Conservation (phyloP, 2,113 vertebrate species). For the Gavia stellata region DNA sequence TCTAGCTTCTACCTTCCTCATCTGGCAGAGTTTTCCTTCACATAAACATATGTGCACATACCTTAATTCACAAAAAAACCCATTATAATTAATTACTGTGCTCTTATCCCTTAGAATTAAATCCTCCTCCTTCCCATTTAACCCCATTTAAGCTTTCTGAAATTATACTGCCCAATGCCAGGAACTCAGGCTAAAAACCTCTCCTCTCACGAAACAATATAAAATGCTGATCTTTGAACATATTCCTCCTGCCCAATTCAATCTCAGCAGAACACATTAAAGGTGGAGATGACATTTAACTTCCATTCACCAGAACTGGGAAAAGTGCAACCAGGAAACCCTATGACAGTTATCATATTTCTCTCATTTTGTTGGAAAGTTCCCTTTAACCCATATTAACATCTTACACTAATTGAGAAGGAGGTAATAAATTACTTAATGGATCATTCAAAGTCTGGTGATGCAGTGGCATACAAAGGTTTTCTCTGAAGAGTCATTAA, state of each 20-base stretch:
- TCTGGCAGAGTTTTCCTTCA: background rate
- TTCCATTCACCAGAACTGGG: slow-evolving; percentile 41
- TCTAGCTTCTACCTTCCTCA: background rate
- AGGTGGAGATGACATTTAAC: slow-evolving; percentile 54
- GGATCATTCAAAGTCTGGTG: slow-evolving; percentile 14
- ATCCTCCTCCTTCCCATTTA: background rate
- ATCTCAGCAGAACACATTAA: slow-evolving; percentile 44
- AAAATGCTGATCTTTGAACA: background rate
- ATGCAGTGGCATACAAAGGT: slow-evolving; percentile 8
- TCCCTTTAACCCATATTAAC: slow-evolving; percentile 58
- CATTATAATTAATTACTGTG: background rate
- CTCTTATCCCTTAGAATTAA: background rate
- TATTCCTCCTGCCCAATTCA: slow-evolving; percentile 14
- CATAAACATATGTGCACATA: background rate
- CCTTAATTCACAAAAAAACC: background rate
- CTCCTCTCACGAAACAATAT: background rate
- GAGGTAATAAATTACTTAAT: slow-evolving; percentile 32
- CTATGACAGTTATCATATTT: slow-evolving; percentile 53
- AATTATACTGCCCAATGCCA: background rate
- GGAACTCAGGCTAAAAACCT: background rate
- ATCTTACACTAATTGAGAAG: slow-evolving; percentile 63
- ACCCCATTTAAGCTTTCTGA: background rate
- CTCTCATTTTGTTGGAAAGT: slow-evolving; percentile 57
- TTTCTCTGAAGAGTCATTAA: slow-evolving; percentile 6
- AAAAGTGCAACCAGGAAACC: slow-evolving; percentile 53